These are phyloP conservation scores for Bibio marci DNA, from an alignment of 2,888 invertebrate genomes.

Conservation along the genomic window DNA sequence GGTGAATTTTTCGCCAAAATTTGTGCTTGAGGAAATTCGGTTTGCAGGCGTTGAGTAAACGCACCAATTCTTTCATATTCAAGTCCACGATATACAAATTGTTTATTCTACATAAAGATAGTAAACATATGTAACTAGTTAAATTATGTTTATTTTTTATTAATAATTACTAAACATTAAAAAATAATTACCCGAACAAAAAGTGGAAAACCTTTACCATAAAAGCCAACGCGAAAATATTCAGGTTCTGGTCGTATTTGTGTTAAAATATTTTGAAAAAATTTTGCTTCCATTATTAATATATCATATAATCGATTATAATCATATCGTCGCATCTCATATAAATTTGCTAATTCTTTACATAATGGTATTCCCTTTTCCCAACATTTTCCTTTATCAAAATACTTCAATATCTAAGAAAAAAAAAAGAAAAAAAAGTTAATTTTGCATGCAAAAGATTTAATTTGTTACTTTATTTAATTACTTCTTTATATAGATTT, in stretches of 20 bases:
- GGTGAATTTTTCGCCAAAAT: constrained; percentile 82
- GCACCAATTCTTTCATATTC: constrained; percentile 91
- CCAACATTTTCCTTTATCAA: constrained; percentile 94
- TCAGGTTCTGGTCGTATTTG: constrained; percentile 82
- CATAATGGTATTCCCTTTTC: constrained; percentile 87
- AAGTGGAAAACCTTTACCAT: constrained; percentile 82
- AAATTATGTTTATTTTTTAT: constrained; percentile 3
- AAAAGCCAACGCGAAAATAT: constrained; percentile 91
- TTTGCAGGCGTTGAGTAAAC: constrained; percentile 82
- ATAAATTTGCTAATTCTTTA: constrained; percentile 73
- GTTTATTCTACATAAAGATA: constrained; percentile 54
- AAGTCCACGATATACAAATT: constrained; percentile 86
- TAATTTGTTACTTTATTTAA: too few relatives aligned
- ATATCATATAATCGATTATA: constrained; percentile 76
- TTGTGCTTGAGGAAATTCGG: constrained; percentile 89
- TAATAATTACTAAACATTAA: too few relatives aligned
- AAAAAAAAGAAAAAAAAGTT: background rate
- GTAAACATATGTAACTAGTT: constrained; percentile 1
- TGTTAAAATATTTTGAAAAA: constrained; percentile 79
- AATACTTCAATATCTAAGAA: constrained; percentile 65
- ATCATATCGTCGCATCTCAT: constrained; percentile 73
- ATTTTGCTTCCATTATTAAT: constrained; percentile 70
- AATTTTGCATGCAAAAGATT: background rate
- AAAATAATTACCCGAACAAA: constrained; percentile 71
- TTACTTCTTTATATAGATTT: constrained; percentile 54